These are phyloP conservation scores for Rhaphigaster nebulosa DNA, from an alignment of 2,888 invertebrate genomes.

Conservation along the genomic window DNA sequence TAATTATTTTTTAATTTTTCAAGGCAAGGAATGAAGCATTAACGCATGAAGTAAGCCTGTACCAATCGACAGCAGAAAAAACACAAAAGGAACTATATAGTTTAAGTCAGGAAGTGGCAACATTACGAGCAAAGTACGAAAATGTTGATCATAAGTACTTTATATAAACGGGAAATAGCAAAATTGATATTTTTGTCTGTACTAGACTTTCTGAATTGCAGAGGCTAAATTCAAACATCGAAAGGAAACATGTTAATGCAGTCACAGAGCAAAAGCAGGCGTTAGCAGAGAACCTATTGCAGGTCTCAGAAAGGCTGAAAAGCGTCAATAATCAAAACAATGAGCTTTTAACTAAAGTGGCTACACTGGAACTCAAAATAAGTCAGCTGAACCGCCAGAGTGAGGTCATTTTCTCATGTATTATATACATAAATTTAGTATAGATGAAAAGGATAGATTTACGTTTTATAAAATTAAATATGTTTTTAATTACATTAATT, in stretches of 20 bases:
- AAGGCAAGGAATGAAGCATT: constrained; percentile 55
- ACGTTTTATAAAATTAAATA: too few species aligned
- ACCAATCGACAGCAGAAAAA: neutral
- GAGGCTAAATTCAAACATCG: constrained; percentile 42
- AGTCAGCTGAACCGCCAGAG: neutral
- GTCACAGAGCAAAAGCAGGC: constrained; percentile 12
- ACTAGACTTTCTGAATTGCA: constrained; percentile 52
- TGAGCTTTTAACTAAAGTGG: constrained; percentile 1
- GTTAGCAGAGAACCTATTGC: neutral
- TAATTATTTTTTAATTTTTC: neutral
- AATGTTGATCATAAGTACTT: neutral
- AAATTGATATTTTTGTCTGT: constrained; percentile 44
- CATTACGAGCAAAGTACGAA: constrained; percentile 49
- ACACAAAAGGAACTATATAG: constrained; percentile 22
- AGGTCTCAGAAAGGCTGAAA: constrained; percentile 27
- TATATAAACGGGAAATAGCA: neutral
- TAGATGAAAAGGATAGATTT: too few species aligned
- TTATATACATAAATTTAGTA: neutral
- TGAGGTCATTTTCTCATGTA: neutral
- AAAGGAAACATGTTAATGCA: neutral
- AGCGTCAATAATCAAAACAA: constrained; percentile 17
- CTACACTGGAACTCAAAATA: constrained; percentile 6
- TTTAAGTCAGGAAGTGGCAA: constrained; percentile 39
- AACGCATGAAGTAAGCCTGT: constrained; percentile 46
- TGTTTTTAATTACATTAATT: neutral